These are phyloP conservation scores for Rhadinocentrus ornatus DNA, from an alignment of 2,797 vertebrate genomes.

Conservation along the genomic window DNA sequence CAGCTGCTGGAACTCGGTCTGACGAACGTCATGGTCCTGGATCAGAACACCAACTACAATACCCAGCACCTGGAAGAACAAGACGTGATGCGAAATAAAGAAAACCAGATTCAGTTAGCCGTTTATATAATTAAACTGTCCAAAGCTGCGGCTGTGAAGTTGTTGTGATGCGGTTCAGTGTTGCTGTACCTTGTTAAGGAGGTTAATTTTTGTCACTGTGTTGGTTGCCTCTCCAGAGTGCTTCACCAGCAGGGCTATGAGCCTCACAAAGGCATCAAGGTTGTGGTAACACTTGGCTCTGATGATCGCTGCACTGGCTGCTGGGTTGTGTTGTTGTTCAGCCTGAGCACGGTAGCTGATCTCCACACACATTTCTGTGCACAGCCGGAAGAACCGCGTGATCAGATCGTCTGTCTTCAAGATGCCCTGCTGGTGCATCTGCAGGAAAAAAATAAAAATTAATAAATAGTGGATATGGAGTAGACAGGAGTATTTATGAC, in stretches of 20 bases:
- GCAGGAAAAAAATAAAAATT: neutral
- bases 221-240: slow-evolving; percentile 99
- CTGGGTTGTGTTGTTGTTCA: slow-evolving; percentile 98
- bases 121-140: neutral
- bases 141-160: neutral
- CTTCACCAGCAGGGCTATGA: slow-evolving; percentile 97
- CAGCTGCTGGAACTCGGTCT: slow-evolving; percentile 98
- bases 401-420: slow-evolving; percentile 99
- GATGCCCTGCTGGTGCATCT: slow-evolving; percentile 99
- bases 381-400: slow-evolving; percentile 98
- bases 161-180: neutral
- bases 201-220: slow-evolving; percentile 98
- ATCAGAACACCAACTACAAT: slow-evolving; percentile 98
- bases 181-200: slow-evolving; percentile 93
- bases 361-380: slow-evolving; percentile 99
- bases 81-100: accelerated
- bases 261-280: slow-evolving; percentile 96
- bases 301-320: slow-evolving; percentile 98
- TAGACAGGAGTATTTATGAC: neutral
- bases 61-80: slow-evolving; percentile 88
- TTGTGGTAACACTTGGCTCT: slow-evolving; percentile 99
- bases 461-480: neutral
- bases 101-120: neutral
- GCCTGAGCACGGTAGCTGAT: slow-evolving; percentile 98
- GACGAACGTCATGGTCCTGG: slow-evolving; percentile 97